Evolutionary conservation across 1,140 invertebrate species (phyloP).

Genomic region (Nephila pilipes): DNA sequence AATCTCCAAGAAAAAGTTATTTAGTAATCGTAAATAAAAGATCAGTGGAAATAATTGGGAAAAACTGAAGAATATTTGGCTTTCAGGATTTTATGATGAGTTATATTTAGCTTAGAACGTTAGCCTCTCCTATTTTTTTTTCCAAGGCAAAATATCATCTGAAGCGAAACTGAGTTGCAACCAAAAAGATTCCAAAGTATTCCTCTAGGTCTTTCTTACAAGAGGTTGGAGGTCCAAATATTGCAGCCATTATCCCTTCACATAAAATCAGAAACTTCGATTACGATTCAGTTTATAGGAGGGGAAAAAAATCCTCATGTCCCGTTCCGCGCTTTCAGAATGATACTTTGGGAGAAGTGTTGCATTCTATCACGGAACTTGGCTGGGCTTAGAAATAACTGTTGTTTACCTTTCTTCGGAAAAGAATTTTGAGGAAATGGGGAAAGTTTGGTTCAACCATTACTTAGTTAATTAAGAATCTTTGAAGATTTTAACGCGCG

Average conservation of each 20-base stretch:
- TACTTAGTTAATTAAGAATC: conserved; percentile 39
- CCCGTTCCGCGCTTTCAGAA: neutral
- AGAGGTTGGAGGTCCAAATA: neutral
- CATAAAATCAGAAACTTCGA: conserved; percentile 21
- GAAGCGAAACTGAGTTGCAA: neutral
- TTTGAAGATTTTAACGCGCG: conserved; percentile 4
- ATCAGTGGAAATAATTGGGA: neutral
- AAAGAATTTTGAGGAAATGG: conserved; percentile 16
- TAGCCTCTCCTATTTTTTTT: neutral
- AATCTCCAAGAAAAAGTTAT: too few species aligned
- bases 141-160: neutral
- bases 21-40: too few species aligned
- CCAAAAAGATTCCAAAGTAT: conserved; percentile 8
- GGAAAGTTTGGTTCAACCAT: conserved; percentile 4
- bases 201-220: neutral
- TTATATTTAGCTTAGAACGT: neutral
- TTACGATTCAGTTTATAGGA: neutral
- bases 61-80: neutral
- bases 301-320: neutral
- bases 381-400: neutral
- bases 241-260: neutral
- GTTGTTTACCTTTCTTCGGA: conserved; percentile 5
- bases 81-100: neutral
- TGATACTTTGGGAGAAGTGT: neutral
- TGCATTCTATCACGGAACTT: neutral